Base-by-base conservation (phyloP, 2,797 vertebrate species). In the Mormyrops attenuatus region DNA sequence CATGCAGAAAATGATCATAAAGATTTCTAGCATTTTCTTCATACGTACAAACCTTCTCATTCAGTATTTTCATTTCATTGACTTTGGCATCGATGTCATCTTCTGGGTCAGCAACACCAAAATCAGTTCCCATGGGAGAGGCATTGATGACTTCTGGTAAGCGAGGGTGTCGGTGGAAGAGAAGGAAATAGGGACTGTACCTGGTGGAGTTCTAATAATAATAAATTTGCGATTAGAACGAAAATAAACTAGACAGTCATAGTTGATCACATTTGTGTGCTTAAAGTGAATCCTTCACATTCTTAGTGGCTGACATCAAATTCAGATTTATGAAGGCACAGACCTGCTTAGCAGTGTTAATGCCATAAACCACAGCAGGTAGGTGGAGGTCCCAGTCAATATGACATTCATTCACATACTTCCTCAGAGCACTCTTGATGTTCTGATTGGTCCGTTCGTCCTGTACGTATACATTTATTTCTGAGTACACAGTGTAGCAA, bases 21-120 rank as follows among this genome's bases (percentile, higher is more conserved):
- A 22, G 26, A 13, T n/a, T 53, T 52, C 50, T 52, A 52, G 50
- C 50, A 0, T 52, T 52, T 53, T 52, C 34, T 89, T n/a, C 50
- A 82, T 80, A 7, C 15, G 13, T 44, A 89, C 90, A 53, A 34
- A 89, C 60, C 88, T 7, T 89, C 57, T 90, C 63, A 60, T 90
- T 89, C 20, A 90, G 50, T 41, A 49, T 22, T 85, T 66, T 88
- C 2, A 49, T 57, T 20, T 90, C 69, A 80, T 11, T 88, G n/a
- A 53, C 30, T 90, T 20, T 88, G 17, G 73, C 7, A 13, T 90
- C 60, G 7, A 50, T 57, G 73, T 89, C 88, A 55, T 85, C 77
- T 41, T 41, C 41, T 41, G 41, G 41, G 41, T 41, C 41, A 41
- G 41, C 3, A 41, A 41, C 41, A 41, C 41, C 41, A 41, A 41